These are phyloP conservation scores for Phenacoccus solenopsis DNA, from an alignment of 1,140 invertebrate genomes.

Conservation along the genomic window DNA sequence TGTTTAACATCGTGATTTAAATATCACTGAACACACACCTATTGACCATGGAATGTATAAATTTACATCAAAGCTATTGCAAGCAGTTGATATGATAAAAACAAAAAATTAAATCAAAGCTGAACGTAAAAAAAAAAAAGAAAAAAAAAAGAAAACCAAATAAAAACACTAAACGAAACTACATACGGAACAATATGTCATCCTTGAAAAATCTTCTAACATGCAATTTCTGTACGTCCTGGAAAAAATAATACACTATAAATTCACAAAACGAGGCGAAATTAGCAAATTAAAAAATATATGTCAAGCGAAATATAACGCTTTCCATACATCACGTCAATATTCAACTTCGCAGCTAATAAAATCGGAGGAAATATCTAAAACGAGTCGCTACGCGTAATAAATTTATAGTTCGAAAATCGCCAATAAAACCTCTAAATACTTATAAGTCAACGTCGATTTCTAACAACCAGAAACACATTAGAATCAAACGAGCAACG, in stretches of 20 bases:
- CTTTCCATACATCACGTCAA: not conserved
- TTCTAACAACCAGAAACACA: not conserved
- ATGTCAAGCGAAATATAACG: not conserved
- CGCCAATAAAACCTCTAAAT: not conserved
- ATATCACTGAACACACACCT: too few species aligned
- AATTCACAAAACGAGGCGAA: not conserved
- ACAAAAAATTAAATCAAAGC: slow-evolving; percentile 1
- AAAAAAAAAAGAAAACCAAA: not conserved
- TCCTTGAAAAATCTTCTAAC: slow-evolving; percentile 4
- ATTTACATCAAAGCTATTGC: not conserved
- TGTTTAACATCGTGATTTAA: too few species aligned
- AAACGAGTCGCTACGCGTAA: too few species aligned
- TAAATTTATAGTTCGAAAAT: too few species aligned
- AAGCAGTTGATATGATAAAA: not conserved
- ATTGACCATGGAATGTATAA: slow-evolving; percentile 3
- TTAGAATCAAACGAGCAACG: not conserved
- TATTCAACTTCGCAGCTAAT: too few species aligned
- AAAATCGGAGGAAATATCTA: too few species aligned
- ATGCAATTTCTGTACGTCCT: slow-evolving; percentile 6
- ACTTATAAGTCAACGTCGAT: not conserved
- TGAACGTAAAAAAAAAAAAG: not conserved
- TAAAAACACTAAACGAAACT: slow-evolving; percentile 2
- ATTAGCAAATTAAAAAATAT: not conserved
- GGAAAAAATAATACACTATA: slow-evolving; percentile 11
- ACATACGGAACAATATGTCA: slow-evolving; percentile 8